Evolutionary conservation across 1,140 invertebrate genomes (phyloP).

Genomic region (Bicyclus anynana): DNA sequence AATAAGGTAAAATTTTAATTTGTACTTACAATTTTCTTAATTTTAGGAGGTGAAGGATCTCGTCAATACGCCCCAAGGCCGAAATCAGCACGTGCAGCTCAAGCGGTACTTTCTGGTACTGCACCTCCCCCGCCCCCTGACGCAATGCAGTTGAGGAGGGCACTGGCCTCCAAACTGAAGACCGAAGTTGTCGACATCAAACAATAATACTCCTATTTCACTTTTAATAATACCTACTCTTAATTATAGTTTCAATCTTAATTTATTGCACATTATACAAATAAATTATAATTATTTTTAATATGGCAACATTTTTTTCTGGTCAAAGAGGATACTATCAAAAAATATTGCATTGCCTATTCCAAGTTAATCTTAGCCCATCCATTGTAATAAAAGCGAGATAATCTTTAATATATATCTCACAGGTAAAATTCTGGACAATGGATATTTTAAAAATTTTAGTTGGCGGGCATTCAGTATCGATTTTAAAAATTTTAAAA

Average conservation of each 20-base stretch:
- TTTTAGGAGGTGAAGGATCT: constrained; percentile 35
- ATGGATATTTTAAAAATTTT: too few species aligned
- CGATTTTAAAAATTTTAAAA: too few species aligned
- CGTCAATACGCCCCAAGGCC: constrained; percentile 72
- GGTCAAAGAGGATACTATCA: too few species aligned
- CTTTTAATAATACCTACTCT: neutral
- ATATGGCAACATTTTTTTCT: neutral
- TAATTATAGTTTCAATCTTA: neutral
- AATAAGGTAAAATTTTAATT: too few species aligned
- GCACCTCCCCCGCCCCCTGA: constrained; percentile 51
- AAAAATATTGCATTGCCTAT: too few species aligned
- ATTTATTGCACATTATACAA: neutral
- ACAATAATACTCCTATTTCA: constrained; percentile 1
- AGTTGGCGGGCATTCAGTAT: too few species aligned
- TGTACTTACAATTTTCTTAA: neutral
- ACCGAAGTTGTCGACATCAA: constrained; percentile 84
- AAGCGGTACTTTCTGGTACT: constrained; percentile 78
- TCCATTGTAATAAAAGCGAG: too few species aligned
- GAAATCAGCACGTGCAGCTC: constrained; percentile 83
- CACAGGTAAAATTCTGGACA: too few species aligned
- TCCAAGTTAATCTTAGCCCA: too few species aligned
- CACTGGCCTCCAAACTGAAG: constrained; percentile 89
- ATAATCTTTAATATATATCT: too few species aligned
- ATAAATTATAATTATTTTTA: neutral
- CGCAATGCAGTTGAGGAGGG: constrained; percentile 85